Evolutionary conservation across 1,140 invertebrate genomes (phyloP).

Genomic region (Pectinophora gossypiella): DNA sequence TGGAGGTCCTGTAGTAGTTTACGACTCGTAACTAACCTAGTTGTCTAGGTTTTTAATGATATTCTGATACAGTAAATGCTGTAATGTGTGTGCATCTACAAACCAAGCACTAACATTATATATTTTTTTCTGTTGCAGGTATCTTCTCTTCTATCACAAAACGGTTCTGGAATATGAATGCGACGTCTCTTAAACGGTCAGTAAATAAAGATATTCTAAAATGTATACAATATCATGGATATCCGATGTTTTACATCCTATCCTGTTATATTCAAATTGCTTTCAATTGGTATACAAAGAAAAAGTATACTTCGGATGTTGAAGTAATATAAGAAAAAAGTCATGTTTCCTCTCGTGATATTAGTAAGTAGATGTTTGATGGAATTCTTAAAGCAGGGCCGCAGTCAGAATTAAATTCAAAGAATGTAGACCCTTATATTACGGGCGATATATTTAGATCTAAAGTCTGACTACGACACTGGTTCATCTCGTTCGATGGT

Average conservation of each 20-base stretch:
- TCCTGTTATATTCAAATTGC: neutral
- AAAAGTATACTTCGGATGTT: neutral
- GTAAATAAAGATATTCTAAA: neutral
- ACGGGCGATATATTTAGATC: neutral
- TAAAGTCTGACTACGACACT: neutral
- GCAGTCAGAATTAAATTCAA: neutral
- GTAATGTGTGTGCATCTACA: too few relatives aligned
- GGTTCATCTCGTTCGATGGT: constrained; percentile 22
- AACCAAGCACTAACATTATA: too few relatives aligned
- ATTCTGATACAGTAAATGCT: too few relatives aligned
- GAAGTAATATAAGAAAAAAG: constrained; percentile 18
- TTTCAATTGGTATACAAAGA: neutral
- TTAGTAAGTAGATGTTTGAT: constrained; percentile 47
- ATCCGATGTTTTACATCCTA: neutral
- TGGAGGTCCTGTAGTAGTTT: too few relatives aligned
- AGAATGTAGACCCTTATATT: constrained; percentile 3
- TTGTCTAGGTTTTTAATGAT: too few relatives aligned
- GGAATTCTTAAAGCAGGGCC: constrained; percentile 13
- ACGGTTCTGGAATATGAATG: constrained; percentile 88
- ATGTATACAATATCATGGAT: neutral
- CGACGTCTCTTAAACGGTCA: constrained; percentile 40
- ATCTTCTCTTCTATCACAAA: constrained; percentile 95
- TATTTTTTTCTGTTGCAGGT: constrained; percentile 77
- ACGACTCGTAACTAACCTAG: too few relatives aligned
- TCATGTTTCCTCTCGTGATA: constrained; percentile 52